These are phyloP conservation scores for Malaclemys terrapin DNA, from an alignment of 2,113 vertebrate species.

Conservation along the genomic window DNA sequence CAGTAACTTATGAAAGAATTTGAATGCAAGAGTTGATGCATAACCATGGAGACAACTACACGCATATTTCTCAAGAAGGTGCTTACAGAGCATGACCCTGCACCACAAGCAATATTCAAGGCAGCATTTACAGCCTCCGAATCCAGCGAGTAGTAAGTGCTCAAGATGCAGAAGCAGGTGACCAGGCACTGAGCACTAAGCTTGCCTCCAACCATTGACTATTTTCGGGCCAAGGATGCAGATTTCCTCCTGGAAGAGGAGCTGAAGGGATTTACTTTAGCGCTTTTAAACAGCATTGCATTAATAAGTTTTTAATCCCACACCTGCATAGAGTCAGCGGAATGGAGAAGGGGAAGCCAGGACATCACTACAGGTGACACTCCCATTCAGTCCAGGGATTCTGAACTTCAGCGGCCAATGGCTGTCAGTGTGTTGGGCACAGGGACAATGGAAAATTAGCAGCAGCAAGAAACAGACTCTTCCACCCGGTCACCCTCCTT, in stretches of 20 bases:
- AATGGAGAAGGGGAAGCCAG: neutral
- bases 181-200: neutral
- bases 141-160: accelerated
- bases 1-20: neutral
- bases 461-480: accelerated
- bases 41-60: accelerated
- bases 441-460: accelerated
- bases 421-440: neutral
- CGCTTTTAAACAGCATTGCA: neutral
- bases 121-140: accelerated
- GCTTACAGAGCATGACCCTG: accelerated
- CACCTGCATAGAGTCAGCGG: neutral
- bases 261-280: neutral
- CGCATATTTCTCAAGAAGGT: accelerated
- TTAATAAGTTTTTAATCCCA: neutral
- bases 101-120: neutral
- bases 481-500: accelerated
- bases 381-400: neutral
- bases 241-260: neutral
- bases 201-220: accelerated
- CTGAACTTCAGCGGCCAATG: accelerated
- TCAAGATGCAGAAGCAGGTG: accelerated
- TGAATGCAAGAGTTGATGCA: accelerated
- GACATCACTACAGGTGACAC: neutral
- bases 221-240: neutral